A percentile compares a stretch with the other conserved stretches of the same genome.
phyloP scores from a whole-genome alignment of 2,888 invertebrate species.

The Nephrocerus scutellatus region DNA sequence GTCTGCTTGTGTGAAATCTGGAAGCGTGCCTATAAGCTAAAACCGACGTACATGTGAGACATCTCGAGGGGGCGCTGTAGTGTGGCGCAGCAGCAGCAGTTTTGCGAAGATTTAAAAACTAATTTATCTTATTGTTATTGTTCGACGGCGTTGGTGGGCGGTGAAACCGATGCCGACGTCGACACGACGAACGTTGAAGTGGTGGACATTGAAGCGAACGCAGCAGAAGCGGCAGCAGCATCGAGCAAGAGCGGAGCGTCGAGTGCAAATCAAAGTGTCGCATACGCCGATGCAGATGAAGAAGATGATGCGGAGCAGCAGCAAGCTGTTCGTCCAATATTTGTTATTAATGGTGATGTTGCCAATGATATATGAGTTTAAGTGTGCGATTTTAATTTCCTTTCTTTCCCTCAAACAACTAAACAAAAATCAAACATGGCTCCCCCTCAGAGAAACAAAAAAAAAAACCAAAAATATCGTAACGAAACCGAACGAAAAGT shows the following conservation, averaged over 20 bases:
- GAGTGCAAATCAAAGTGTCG: conserved; percentile 28
- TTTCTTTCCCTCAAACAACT: conserved; percentile 18
- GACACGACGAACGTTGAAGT: conserved; percentile 41
- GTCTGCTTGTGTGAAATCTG: conserved; percentile 94
- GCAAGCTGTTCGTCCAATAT: conserved; percentile 38
- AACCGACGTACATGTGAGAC: conserved; percentile 74
- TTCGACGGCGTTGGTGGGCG: conserved; percentile 40
- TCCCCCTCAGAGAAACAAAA: conserved; percentile 1
- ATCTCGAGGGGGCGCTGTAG: conserved; percentile 46
- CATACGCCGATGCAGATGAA: conserved; percentile 8
- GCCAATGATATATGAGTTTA: conserved; percentile 46
- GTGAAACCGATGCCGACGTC: conserved; percentile 39
- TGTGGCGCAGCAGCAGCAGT: conserved; percentile 45
- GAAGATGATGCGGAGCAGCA: conserved; percentile 18
- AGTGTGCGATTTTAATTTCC: conserved; percentile 38
- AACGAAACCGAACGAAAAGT: conserved; percentile 9
- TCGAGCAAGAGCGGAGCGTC: conserved; percentile 17
- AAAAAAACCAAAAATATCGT: conserved; percentile 6
- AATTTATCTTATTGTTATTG: conserved; percentile 42
- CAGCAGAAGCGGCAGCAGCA: conserved; percentile 17
- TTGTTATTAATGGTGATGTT: conserved; percentile 40
- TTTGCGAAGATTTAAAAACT: conserved; percentile 42
- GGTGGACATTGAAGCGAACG: no score
- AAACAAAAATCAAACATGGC: background rate
- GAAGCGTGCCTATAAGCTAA: conserved; percentile 91